Evolutionary conservation across 1,140 invertebrate species (phyloP).

Genomic region (Portunus trituberculatus): DNA sequence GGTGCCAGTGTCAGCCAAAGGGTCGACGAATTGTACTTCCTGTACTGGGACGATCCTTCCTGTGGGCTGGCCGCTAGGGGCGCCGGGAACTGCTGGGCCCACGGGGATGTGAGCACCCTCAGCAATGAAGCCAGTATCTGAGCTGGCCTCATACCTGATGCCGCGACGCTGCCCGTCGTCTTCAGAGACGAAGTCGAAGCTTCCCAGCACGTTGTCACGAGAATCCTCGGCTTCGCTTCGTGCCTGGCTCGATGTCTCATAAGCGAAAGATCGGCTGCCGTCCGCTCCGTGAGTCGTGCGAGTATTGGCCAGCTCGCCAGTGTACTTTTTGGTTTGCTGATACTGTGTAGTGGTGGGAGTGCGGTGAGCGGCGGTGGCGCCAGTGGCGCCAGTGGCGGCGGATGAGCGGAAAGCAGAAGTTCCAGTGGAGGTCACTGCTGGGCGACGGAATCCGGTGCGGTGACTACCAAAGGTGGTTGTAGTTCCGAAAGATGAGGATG

Average conservation of each 20-base stretch:
- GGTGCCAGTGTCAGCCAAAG: conserved; percentile 68
- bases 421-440: not conserved
- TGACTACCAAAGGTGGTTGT: not conserved
- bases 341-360: not conserved
- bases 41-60: conserved; percentile 74
- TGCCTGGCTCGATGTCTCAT: conserved; percentile 73
- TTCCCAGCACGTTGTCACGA: conserved; percentile 72
- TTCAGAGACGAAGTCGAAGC: conserved; percentile 73
- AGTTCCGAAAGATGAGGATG: not conserved
- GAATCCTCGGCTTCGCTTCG: conserved; percentile 71
- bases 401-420: not conserved
- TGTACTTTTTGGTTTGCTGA: not conserved
- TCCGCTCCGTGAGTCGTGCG: conserved; percentile 53
- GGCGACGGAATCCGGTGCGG: conserved; percentile 16
- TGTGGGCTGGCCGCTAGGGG: conserved; percentile 73
- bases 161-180: conserved; percentile 70
- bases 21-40: conserved; percentile 71
- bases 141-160: conserved; percentile 75
- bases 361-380: not conserved
- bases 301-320: conserved; percentile 70
- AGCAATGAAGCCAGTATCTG: conserved; percentile 76
- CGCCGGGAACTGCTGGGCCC: conserved; percentile 75
- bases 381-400: not conserved
- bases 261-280: conserved; percentile 73
- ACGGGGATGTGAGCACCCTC: conserved; percentile 76